Evolutionary conservation across 2,797 vertebrate genomes (phyloP).

Genomic region (Salarias fasciatus): DNA sequence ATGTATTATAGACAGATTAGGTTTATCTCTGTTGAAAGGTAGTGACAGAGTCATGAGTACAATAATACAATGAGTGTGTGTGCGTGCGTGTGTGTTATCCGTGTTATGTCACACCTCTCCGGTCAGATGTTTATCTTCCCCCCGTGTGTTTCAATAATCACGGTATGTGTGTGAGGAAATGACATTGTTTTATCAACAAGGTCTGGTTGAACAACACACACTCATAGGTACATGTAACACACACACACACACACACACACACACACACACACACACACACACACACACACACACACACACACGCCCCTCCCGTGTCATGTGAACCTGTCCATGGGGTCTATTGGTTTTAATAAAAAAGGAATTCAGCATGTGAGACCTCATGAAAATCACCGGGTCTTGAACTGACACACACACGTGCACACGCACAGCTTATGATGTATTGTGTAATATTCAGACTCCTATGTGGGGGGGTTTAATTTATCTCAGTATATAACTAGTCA

Average conservation of each 20-base stretch:
- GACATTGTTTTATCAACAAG: constrained; percentile 60
- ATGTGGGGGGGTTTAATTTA: constrained; percentile 18
- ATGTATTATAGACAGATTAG: too few species aligned
- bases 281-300: too few species aligned
- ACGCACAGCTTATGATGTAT: constrained; percentile 29
- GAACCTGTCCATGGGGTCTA: constrained; percentile 66
- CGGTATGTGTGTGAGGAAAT: constrained; percentile 67
- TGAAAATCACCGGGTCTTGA: constrained; percentile 50
- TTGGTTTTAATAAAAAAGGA: constrained; percentile 77
- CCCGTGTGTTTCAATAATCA: constrained; percentile 55
- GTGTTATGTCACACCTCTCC: constrained; percentile 25
- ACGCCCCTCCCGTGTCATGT: constrained; percentile 46
- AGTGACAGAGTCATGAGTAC: too few species aligned
- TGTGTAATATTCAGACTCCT: constrained; percentile 34
- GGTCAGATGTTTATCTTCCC: constrained; percentile 35
- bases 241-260: too few species aligned
- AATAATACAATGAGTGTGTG: not conserved
- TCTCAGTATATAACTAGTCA: constrained; percentile 22
- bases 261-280: too few species aligned
- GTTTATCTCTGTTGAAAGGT: too few species aligned
- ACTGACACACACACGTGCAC: constrained; percentile 20
- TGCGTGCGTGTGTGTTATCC: constrained; percentile 25
- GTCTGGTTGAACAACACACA: constrained; percentile 44
- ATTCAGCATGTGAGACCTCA: constrained; percentile 59
- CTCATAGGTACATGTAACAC: not conserved